Evolutionary conservation across 1,140 invertebrate species (phyloP).

Genomic region (Megathymus violae): DNA sequence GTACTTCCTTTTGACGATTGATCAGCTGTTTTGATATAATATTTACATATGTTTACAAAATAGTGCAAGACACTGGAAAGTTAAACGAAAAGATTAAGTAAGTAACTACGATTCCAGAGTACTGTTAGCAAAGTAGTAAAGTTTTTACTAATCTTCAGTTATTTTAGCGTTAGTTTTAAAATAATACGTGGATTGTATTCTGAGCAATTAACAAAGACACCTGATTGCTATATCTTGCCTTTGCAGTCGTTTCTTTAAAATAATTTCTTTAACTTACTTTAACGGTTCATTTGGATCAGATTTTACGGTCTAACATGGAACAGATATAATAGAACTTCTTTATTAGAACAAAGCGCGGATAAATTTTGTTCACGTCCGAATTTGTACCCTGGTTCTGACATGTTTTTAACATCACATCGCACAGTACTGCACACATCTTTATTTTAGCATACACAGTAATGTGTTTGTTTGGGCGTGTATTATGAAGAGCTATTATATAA

Average conservation of each 20-base stretch:
- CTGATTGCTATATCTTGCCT: not conserved
- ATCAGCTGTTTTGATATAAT: slow-evolving; percentile 18
- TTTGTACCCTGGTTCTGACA: slow-evolving; percentile 18
- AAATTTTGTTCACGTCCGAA: slow-evolving; percentile 13
- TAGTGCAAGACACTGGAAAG: slow-evolving; percentile 1
- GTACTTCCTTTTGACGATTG: slow-evolving; percentile 2
- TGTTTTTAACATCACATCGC: slow-evolving; percentile 17
- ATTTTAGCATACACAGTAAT: slow-evolving; percentile 27
- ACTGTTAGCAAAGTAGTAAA: slow-evolving; percentile 21
- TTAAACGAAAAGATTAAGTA: not conserved
- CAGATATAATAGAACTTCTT: no score
- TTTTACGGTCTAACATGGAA: no score
- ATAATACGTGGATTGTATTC: not conserved
- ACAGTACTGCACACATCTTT: slow-evolving; percentile 23
- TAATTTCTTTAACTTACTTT: not conserved
- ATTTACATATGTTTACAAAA: not conserved
- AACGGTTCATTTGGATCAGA: slow-evolving; percentile 7
- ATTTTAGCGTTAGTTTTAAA: no score
- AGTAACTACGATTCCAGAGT: slow-evolving; percentile 3
- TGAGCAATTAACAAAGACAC: not conserved
- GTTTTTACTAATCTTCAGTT: not conserved
- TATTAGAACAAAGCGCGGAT: slow-evolving; percentile 12
- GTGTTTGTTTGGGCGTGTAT: slow-evolving; percentile 26
- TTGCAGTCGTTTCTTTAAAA: not conserved
- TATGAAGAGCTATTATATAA: slow-evolving; percentile 10